These are phyloP conservation scores for Octodon degus DNA, from an alignment of 2,113 vertebrate genomes.

Conservation along the genomic window DNA sequence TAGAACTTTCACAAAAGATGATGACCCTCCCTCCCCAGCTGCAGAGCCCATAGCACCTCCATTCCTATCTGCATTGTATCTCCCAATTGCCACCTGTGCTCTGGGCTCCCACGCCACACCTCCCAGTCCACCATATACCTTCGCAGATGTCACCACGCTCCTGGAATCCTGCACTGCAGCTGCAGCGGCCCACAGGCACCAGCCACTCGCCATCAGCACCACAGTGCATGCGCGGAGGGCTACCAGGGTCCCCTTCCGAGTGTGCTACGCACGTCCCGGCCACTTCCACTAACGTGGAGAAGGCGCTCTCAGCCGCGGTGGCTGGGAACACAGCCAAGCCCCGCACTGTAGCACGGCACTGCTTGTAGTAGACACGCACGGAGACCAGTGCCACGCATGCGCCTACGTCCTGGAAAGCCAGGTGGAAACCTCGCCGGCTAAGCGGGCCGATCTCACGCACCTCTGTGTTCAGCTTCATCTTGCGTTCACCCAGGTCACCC, in stretches of 20 bases:
- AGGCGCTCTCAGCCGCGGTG: constrained; percentile 94
- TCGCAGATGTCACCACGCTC: constrained; percentile 95
- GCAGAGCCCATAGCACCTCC: not conserved
- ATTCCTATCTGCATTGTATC: not conserved
- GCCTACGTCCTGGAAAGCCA: constrained; percentile 98
- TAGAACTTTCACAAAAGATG: not conserved
- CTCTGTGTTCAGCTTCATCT: constrained; percentile 99
- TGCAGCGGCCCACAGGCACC: constrained; percentile 96
- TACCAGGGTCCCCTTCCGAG: constrained; percentile 92
- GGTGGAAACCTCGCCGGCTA: constrained; percentile 94
- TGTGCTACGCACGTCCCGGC: constrained; percentile 94
- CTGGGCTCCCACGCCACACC: not conserved
- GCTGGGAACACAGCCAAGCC: constrained; percentile 95
- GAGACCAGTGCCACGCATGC: constrained; percentile 97
- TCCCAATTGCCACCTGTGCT: not conserved
- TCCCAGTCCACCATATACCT: constrained; percentile 86
- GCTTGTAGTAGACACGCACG: constrained; percentile 97
- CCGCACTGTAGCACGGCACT: constrained; percentile 92
- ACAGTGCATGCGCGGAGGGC: constrained; percentile 97
- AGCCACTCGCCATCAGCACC: constrained; percentile 98
- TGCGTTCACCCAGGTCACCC: constrained; percentile 96
- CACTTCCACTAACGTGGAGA: constrained; percentile 96
- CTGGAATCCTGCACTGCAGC: constrained; percentile 96
- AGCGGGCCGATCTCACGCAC: constrained; percentile 97
- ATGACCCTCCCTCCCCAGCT: not conserved